phyloP scores from a whole-genome alignment of 2,888 invertebrate species.

The Callosobruchus maculatus region DNA sequence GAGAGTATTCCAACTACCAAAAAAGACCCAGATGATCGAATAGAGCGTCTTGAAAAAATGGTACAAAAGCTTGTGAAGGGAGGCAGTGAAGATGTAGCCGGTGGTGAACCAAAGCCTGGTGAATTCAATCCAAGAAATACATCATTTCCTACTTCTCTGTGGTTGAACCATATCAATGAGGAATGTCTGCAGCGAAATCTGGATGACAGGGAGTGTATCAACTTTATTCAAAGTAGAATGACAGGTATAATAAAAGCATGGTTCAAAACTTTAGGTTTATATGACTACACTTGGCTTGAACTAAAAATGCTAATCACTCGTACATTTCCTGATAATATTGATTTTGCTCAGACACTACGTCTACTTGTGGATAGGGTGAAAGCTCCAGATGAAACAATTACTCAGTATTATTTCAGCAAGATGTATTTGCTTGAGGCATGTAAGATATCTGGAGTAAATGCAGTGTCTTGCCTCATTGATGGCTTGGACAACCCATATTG shows the following conservation, averaged over 20 bases:
- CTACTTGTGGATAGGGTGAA: slow-evolving; percentile 29
- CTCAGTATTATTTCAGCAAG: slow-evolving; percentile 35
- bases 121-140: slow-evolving; percentile 26
- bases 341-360: slow-evolving; percentile 31
- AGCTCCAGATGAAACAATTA: slow-evolving; percentile 29
- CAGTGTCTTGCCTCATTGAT: slow-evolving; percentile 35
- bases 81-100: neutral
- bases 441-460: slow-evolving; percentile 34
- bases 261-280: slow-evolving; percentile 30
- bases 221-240: slow-evolving; percentile 31
- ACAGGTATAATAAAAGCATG: slow-evolving; percentile 35
- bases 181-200: slow-evolving; percentile 27
- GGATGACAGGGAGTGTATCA: slow-evolving; percentile 29
- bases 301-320: slow-evolving; percentile 32
- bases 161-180: slow-evolving; percentile 34
- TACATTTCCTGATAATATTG: slow-evolving; percentile 34
- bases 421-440: slow-evolving; percentile 35
- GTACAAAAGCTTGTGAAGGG: slow-evolving; percentile 27
- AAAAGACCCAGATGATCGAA: slow-evolving; percentile 16
- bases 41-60: slow-evolving; percentile 32
- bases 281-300: slow-evolving; percentile 36
- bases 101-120: slow-evolving; percentile 3
- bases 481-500: slow-evolving; percentile 28
- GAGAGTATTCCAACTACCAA: slow-evolving; percentile 18
- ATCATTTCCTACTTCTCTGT: slow-evolving; percentile 32